phyloP scores from a whole-genome alignment of 2,888 invertebrate species.

The Drosophila percnosoma region DNA sequence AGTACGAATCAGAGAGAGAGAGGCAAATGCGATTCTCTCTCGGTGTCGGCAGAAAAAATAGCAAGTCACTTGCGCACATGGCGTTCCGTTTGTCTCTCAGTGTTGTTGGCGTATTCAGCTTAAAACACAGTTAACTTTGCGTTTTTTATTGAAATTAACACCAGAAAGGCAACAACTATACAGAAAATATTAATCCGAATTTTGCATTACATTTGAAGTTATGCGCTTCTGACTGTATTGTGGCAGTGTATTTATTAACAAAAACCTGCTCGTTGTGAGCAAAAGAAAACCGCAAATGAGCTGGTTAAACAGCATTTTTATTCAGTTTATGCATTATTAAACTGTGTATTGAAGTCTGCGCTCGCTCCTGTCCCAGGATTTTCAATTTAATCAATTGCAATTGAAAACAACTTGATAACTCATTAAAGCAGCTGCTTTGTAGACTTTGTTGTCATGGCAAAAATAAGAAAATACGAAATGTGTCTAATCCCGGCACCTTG shows the following conservation, averaged over 20 bases:
- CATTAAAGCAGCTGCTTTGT: background rate
- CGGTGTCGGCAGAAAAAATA: constrained; percentile 50
- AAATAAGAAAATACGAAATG: background rate
- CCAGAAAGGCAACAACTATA: constrained; percentile 27
- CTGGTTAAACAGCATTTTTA: background rate
- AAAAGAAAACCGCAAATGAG: background rate
- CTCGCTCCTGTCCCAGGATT: background rate
- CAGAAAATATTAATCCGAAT: background rate
- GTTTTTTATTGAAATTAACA: constrained; percentile 67
- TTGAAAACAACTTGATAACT: background rate
- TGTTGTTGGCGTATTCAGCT: constrained; percentile 19
- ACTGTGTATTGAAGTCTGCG: background rate
- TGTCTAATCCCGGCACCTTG: constrained; percentile 2
- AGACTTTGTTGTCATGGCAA: background rate
- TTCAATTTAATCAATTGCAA: background rate
- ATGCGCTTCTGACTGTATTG: background rate
- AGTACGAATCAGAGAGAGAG: constrained; percentile 10
- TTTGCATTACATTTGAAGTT: background rate
- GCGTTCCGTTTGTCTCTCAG: constrained; percentile 46
- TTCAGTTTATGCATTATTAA: background rate
- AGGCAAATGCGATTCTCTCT: constrained; percentile 16
- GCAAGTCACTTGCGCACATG: constrained; percentile 78
- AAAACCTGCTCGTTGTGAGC: background rate
- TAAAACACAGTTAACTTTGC: constrained; percentile 60
- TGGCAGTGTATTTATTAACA: constrained; percentile 4